Percentiles rank a stretch among this genome's conserved stretches.
Conservation (phyloP, 2,888 invertebrate species). For the Callinectes sapidus region DNA sequence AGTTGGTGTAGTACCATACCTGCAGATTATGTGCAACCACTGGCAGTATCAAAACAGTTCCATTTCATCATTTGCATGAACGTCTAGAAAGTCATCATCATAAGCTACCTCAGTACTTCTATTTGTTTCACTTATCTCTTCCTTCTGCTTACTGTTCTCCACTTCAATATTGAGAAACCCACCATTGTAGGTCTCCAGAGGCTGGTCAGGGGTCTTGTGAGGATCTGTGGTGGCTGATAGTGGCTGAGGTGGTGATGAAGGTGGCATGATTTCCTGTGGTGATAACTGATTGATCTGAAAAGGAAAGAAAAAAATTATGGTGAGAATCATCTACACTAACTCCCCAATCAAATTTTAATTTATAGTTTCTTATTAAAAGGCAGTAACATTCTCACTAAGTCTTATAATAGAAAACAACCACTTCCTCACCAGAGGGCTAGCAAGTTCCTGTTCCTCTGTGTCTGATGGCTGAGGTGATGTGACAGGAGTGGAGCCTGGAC, state of each 20-base stretch:
- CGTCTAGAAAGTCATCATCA: constrained; percentile 57
- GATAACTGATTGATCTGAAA: constrained; percentile 61
- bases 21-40: neutral
- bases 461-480: constrained; percentile 68
- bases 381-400: neutral
- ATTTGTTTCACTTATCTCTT: neutral
- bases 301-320: neutral
- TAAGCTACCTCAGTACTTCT: constrained; percentile 42
- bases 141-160: neutral
- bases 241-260: constrained; percentile 18
- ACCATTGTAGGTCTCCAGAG: constrained; percentile 38
- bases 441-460: constrained; percentile 60
- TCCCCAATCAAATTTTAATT: neutral
- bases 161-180: constrained; percentile 41
- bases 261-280: constrained; percentile 42
- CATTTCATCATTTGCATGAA: constrained; percentile 57
- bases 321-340: neutral
- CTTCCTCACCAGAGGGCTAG: constrained; percentile 52
- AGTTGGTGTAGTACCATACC: neutral
- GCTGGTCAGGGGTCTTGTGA: neutral
- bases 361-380: neutral
- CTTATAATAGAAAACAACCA: neutral
- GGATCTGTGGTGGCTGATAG: neutral
- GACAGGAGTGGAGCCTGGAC: constrained; percentile 70
- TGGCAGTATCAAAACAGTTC: constrained; percentile 59